A percentile compares a stretch with the other conserved stretches of the same genome.
These are phyloP conservation scores for Anoplopoma fimbria DNA, from an alignment of 2,113 vertebrate species.

Conservation along the genomic window DNA sequence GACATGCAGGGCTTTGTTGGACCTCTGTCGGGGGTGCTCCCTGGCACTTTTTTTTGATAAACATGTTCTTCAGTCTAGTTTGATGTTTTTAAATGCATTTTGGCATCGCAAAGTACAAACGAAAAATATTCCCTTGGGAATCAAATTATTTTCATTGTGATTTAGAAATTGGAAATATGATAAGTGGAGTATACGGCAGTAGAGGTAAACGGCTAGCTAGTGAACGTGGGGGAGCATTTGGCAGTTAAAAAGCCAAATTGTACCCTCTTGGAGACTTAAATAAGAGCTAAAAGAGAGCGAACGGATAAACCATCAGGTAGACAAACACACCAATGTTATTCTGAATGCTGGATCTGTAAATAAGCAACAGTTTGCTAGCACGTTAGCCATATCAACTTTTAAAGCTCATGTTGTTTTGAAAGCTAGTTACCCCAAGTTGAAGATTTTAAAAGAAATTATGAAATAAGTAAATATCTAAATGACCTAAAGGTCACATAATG, in stretches of 20 bases:
- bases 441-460: neutral
- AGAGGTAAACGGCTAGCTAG: neutral
- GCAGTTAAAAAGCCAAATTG: neutral
- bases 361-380: neutral
- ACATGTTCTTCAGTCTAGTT: too few species aligned
- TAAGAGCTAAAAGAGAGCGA: slow-evolving; percentile 1
- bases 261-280: neutral
- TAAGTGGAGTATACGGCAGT: neutral
- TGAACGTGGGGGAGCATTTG: neutral
- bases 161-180: too few species aligned
- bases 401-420: neutral
- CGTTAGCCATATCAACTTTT: neutral
- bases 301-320: neutral
- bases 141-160: too few species aligned
- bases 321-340: neutral
- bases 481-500: neutral
- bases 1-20: too few species aligned
- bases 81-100: too few species aligned
- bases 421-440: neutral
- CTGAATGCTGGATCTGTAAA: neutral
- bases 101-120: too few species aligned
- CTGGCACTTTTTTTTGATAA: too few species aligned
- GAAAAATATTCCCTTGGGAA: too few species aligned
- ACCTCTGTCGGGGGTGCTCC: too few species aligned
- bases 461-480: neutral